Conservation (phyloP, 1,140 invertebrate species). For the Arion vulgaris region DNA sequence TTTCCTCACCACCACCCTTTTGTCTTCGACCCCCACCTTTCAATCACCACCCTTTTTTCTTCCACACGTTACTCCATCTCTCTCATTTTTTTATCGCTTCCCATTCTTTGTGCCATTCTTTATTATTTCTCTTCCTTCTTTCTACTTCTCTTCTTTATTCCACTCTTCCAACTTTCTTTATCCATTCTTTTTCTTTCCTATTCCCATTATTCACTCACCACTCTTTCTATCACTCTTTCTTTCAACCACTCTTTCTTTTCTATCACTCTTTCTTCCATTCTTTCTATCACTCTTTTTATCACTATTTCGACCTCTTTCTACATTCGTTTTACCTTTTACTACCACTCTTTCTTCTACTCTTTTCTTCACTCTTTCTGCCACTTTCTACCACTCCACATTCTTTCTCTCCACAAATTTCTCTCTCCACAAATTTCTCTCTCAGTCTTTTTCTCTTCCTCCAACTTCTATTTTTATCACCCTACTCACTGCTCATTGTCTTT, state of each 20-base stretch:
- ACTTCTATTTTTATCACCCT: not conserved
- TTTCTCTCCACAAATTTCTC: not conserved
- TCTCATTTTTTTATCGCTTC: not conserved
- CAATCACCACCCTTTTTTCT: too few species aligned
- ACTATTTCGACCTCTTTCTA: not conserved
- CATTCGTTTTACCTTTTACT: conserved; percentile 21
- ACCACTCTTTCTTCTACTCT: not conserved
- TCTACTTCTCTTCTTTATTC: not conserved
- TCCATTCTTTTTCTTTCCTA: not conserved
- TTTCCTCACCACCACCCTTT: too few species aligned
- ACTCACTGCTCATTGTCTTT: not conserved
- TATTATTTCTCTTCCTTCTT: not conserved
- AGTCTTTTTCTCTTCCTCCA: not conserved
- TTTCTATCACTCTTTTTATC: conserved; percentile 9
- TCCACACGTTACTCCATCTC: too few species aligned
- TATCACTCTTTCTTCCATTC: conserved; percentile 7
- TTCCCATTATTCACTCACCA: not conserved
- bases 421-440: conserved; percentile 26
- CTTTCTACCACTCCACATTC: not conserved
- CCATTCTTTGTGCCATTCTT: not conserved
- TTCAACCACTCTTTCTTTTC: not conserved
- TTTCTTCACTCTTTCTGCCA: not conserved
- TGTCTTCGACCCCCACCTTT: too few species aligned
- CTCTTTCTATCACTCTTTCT: not conserved
- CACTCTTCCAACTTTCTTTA: not conserved